Evolutionary conservation across 2,113 vertebrate species (phyloP), one percentile per base, ranked within the genome.

Genomic region (Danio rerio): DNA sequence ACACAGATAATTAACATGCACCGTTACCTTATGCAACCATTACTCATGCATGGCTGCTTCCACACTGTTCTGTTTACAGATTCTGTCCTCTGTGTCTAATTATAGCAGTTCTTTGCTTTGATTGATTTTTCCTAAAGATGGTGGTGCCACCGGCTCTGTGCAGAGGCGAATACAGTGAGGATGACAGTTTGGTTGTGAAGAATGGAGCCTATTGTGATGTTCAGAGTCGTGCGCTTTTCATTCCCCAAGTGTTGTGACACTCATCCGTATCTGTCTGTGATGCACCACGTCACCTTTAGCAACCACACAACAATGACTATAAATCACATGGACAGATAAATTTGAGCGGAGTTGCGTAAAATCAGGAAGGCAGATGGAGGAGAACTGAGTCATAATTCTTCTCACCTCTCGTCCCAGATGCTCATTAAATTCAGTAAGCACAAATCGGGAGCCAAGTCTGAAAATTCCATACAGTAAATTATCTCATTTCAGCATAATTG

Each of bases 121-220:
- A 73, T 74, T 62, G 63, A 43, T 62, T 83, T 78, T 71, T 42
- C 21, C 74, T 42, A 20, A 83, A 78, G 81, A 65, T 73, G 52
- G 52, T 74, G 72, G 79, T 81, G 45, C 76, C 11, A 31, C 31
- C 58, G 11, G 81, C 42, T 69, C 76, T 82, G 65, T 66, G 71
- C 66, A 81, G 61, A 68, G 59, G 70, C 31, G 47, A 81, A 52
- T 59, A 83, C 78, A 81, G 81, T 76, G 11, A 81, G 43, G 59
- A 78, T 81, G 72, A 81, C 81, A 86, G 15, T 72, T 70, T 63
- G 9, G 56, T 21, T 73, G 47, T 13, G 31, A 83, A 83, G 55
- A 86, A 86, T 78, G 53, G 72, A 83, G 31, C n/a, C 81, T 43
- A 86, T 83, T 86, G 73, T 86, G 65, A 66, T 0, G 4, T 11